A percentile compares a stretch with the other conserved stretches of the same genome.
phyloP scores from a whole-genome alignment of 2,113 vertebrate species.

The Eptesicus fuscus region DNA sequence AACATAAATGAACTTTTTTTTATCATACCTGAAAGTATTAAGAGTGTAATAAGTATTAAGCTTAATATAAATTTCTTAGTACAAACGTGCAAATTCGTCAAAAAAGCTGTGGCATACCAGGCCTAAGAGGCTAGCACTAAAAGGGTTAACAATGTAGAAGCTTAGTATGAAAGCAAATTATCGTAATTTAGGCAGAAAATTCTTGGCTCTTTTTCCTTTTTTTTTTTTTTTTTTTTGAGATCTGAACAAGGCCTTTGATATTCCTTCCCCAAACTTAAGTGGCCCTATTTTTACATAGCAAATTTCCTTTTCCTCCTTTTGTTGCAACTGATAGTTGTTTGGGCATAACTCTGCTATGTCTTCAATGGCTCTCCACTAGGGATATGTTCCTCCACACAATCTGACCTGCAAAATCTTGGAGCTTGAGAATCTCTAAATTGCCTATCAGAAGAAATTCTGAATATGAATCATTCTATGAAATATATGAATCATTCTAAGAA shows the following conservation, averaged over 20 bases:
- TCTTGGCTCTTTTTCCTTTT: not conserved
- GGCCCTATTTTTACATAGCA: not conserved
- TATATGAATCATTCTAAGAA: not conserved
- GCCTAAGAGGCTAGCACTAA: no score
- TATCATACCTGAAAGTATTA: no score
- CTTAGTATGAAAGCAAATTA: not conserved
- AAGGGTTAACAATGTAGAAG: not conserved
- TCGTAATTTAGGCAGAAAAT: not conserved
- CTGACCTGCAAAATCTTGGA: not conserved
- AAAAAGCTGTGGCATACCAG: no score
- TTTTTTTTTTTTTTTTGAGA: not conserved
- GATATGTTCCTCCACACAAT: not conserved
- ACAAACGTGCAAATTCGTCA: no score
- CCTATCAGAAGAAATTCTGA: not conserved
- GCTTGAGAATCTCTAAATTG: not conserved
- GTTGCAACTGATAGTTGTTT: not conserved
- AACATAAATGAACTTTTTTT: no score
- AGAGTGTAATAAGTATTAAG: no score
- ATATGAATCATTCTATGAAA: constrained; percentile 31
- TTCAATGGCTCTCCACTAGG: not conserved
- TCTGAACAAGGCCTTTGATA: not conserved
- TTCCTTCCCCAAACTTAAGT: not conserved
- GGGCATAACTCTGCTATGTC: not conserved
- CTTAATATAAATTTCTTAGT: no score
- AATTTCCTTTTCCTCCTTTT: not conserved